These are phyloP conservation scores for Mesoligia furuncula DNA, from an alignment of 2,888 invertebrate species.

Conservation along the genomic window DNA sequence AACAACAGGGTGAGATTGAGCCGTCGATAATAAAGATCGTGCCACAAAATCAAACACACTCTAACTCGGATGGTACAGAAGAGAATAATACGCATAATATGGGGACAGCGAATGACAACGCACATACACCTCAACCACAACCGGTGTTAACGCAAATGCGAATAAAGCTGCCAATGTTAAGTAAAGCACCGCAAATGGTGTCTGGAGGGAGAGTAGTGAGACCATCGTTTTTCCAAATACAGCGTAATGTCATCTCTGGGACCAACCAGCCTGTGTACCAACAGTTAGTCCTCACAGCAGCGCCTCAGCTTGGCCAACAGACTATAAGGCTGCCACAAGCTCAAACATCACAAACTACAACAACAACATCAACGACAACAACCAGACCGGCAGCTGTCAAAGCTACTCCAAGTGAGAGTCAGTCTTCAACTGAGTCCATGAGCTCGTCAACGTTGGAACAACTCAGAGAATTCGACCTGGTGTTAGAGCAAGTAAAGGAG, in stretches of 20 bases:
- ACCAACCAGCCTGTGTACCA: constrained; percentile 89
- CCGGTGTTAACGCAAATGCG: constrained; percentile 89
- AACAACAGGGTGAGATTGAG: constrained; percentile 84
- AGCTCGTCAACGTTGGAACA: constrained; percentile 95
- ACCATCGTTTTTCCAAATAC: constrained; percentile 91
- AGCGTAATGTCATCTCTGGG: constrained; percentile 91
- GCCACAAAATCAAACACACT: constrained; percentile 78
- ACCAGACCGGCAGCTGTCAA: constrained; percentile 71
- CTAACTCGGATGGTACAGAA: constrained; percentile 65
- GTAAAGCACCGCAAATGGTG: constrained; percentile 89
- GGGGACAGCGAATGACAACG: constrained; percentile 74
- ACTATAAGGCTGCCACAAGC: constrained; percentile 83
- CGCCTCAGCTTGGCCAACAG: constrained; percentile 86
- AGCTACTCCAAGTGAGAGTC: constrained; percentile 76
- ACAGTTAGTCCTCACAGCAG: constrained; percentile 87
- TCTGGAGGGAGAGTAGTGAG: constrained; percentile 90
- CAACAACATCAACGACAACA: constrained; percentile 25
- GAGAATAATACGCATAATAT: constrained; percentile 76
- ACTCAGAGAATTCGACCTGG: constrained; percentile 94
- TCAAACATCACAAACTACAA: constrained; percentile 61
- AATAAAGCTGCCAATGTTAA: constrained; percentile 88
- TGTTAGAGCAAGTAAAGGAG: constrained; percentile 95
- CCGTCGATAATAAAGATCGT: constrained; percentile 87
- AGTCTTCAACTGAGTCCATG: constrained; percentile 90
- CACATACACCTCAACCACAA: constrained; percentile 78